Conservation (phyloP, 2,113 vertebrate genomes). For the Irena cyanogastra region DNA sequence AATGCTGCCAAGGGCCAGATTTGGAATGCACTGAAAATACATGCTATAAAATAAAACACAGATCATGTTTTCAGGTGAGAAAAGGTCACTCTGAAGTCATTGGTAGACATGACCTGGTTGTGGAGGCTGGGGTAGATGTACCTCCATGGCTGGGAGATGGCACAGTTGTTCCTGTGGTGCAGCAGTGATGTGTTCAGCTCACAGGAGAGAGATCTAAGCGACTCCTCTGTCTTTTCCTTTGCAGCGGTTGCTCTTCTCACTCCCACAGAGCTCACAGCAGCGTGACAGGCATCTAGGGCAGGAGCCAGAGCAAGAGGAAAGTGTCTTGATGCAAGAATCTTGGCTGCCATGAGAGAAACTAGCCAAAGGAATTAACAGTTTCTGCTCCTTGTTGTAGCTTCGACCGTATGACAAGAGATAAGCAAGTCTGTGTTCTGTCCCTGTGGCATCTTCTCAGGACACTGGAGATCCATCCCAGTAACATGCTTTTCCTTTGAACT, state of each 20-base stretch:
- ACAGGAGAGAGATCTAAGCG: fast-evolving
- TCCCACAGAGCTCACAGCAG: background rate
- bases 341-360: background rate
- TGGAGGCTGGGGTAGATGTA: background rate
- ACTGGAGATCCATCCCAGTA: background rate
- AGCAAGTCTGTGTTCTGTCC: background rate
- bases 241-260: background rate
- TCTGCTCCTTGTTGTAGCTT: background rate
- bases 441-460: background rate
- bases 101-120: background rate
- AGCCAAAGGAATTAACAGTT: background rate
- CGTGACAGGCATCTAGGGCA: background rate
- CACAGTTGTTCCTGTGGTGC: background rate
- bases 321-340: background rate
- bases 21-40: background rate
- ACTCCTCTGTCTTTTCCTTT: background rate
- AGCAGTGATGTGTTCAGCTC: background rate
- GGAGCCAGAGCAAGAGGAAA: background rate
- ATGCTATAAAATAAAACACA: background rate
- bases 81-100: background rate
- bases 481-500: background rate
- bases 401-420: background rate
- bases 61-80: background rate
- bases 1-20: background rate
- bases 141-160: fast-evolving